These are phyloP conservation scores for Acanthurus tractus DNA, from an alignment of 2,797 vertebrate species.

Conservation along the genomic window DNA sequence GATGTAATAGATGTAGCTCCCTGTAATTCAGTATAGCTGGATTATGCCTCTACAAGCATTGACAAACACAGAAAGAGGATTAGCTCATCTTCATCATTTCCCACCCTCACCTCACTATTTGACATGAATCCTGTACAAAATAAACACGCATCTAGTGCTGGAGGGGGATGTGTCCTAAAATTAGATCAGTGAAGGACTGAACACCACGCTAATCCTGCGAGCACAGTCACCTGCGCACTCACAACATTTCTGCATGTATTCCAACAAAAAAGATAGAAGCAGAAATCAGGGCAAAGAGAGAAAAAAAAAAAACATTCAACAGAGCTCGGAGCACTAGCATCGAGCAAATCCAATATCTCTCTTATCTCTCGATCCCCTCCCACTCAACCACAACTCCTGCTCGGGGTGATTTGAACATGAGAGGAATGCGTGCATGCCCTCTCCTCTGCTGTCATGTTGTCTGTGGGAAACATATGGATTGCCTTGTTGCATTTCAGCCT, in stretches of 20 bases:
- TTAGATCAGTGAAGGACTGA: slow-evolving; percentile 80
- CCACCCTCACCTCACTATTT: slow-evolving; percentile 75
- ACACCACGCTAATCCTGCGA: slow-evolving; percentile 73
- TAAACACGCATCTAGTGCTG: slow-evolving; percentile 65
- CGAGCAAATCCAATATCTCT: slow-evolving; percentile 75
- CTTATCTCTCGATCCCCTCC: slow-evolving; percentile 83
- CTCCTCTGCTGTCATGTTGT: slow-evolving; percentile 53
- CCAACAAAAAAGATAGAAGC: slow-evolving; percentile 63
- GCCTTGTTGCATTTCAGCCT: slow-evolving; percentile 49
- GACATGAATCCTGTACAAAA: slow-evolving; percentile 78
- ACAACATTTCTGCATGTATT: slow-evolving; percentile 64
- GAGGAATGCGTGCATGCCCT: slow-evolving; percentile 58
- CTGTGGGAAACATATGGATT: slow-evolving; percentile 62
- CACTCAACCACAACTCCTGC: slow-evolving; percentile 74
- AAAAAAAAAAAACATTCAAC: slow-evolving; percentile 64
- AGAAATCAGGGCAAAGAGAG: slow-evolving; percentile 74
- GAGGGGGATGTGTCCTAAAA: slow-evolving; percentile 72
- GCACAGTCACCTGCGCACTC: slow-evolving; percentile 73
- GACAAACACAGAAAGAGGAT: slow-evolving; percentile 81
- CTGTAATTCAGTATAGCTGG: slow-evolving; percentile 67
- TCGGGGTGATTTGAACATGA: slow-evolving; percentile 68
- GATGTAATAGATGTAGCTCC: slow-evolving; percentile 59
- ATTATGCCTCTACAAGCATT: slow-evolving; percentile 70
- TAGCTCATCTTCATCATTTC: slow-evolving; percentile 72
- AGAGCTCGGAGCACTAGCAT: slow-evolving; percentile 65